phyloP scores from a whole-genome alignment of 2,888 invertebrate species.

The Latrodectus elegans region DNA sequence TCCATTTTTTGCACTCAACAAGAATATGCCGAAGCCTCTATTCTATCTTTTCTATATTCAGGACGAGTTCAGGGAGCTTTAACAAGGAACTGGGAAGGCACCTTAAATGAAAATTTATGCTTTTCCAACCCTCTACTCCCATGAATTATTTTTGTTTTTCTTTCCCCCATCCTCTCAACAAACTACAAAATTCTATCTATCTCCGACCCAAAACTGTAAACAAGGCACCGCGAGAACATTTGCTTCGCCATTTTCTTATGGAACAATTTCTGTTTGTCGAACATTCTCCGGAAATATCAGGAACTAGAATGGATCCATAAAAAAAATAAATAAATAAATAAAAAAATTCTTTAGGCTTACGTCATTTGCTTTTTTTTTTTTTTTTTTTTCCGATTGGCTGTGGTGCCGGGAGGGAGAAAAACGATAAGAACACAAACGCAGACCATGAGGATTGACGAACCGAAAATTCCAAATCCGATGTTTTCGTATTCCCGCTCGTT shows the following conservation, averaged over 20 bases:
- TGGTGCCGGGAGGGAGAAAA: not conserved
- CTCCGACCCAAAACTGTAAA: constrained; percentile 23
- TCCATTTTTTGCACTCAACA: no score
- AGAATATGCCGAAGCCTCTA: no score
- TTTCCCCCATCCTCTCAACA: not conserved
- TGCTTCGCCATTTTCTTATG: constrained; percentile 40
- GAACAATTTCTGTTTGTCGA: constrained; percentile 45
- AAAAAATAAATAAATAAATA: no score
- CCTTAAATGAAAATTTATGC: no score
- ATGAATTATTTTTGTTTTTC: constrained; percentile 41
- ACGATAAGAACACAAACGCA: constrained; percentile 34
- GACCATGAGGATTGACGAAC: constrained; percentile 41
- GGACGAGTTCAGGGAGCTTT: no score
- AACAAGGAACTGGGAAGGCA: no score
- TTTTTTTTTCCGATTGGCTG: no score
- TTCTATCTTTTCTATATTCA: no score
- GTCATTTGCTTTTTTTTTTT: no score
- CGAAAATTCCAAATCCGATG: constrained; percentile 48
- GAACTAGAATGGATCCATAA: constrained; percentile 44
- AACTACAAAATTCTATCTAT: constrained; percentile 44
- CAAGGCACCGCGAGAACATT: constrained; percentile 37
- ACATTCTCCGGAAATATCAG: constrained; percentile 33
- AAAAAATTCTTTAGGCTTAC: not conserved
- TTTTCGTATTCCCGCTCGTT: constrained; percentile 28
- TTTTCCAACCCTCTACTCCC: not conserved